Evolutionary conservation across 2,888 invertebrate genomes (phyloP), one percentile per base, ranked within the genome.

Genomic region (Eudemis profundana): DNA sequence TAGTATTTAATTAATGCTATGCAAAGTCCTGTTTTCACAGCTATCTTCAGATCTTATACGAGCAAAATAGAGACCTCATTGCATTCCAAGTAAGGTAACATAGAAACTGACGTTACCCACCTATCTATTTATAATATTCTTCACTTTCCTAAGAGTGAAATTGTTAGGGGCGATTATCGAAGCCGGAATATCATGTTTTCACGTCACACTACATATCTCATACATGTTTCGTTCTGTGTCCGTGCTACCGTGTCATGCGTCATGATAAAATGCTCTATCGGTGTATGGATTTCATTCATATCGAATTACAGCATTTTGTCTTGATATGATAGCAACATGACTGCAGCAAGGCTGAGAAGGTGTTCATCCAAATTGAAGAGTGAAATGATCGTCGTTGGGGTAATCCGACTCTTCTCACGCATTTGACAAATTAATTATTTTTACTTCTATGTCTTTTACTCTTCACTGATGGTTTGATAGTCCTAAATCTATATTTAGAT

Each of bases 111-210:
- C 51, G n/a, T 17, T 65, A 57, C 66, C 63, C 53, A 66, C 49
- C 59, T 66, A 61, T 59, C 47, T 54, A 68, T 65, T 70, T 68
- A 62, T 68, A 70, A 72, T 77, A 76, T 78, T 73, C 74, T 73
- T 70, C 78, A 81, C 87, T 86, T 87, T 86, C 87, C 74, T 84
- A 73, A 67, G 70, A 83, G 87, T 84, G 86, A 89, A 89, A 88
- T 82, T 78, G 74, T 59, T 75, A 74, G 74, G 75, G 76, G 74
- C 76, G 77, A 79, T 84, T 84, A 82, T 70, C 73, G 76, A 81
- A 83, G 79, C 78, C 72, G 72, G 75, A 69, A 70, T 69, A 78
- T 82, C 76, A 74, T 68, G 78, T 83, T 85, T 82, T 78, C 44
- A 36, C 46, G 73, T 69, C 69, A 68, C 72, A 46, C n/a, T 21